A percentile compares a stretch with the other conserved stretches of the same genome.
Conservation (phyloP, 1,140 invertebrate species). For the Sarcophaga bullata region DNA sequence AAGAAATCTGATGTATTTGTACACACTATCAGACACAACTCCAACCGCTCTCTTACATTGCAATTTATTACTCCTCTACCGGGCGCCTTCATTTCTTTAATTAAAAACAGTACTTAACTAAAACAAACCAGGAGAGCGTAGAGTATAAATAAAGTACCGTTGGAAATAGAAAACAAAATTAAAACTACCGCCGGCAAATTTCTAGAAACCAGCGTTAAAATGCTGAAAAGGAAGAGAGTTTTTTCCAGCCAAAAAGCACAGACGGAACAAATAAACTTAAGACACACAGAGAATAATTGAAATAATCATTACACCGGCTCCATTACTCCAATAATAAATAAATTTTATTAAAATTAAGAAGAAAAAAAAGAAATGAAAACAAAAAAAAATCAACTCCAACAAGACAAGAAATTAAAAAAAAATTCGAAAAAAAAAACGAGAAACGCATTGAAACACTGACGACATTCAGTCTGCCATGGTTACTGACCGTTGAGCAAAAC, state of each 20-base stretch:
- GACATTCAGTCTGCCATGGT: conserved; percentile 32
- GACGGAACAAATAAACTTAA: neutral
- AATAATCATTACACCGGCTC: neutral
- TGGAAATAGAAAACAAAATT: neutral
- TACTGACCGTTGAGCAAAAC: neutral
- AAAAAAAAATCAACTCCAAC: neutral
- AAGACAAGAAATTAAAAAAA: neutral
- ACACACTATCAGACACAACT: neutral
- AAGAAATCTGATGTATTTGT: no score
- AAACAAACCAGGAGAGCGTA: neutral
- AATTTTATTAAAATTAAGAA: neutral
- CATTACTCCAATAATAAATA: neutral
- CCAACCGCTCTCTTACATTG: neutral
- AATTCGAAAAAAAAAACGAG: no score
- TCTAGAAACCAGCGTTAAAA: no score
- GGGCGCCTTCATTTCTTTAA: conserved; percentile 25
- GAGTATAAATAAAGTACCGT: neutral
- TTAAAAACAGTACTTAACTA: neutral
- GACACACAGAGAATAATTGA: conserved; percentile 6
- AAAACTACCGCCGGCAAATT: conserved; percentile 26
- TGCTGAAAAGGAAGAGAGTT: neutral
- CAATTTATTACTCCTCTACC: neutral
- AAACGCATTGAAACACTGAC: conserved; percentile 4
- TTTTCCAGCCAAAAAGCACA: neutral
- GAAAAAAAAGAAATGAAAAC: neutral